Percentiles rank a stretch among this genome's conserved stretches.
Conservation (phyloP, 2,113 vertebrate genomes). For the Colistium nudipinnis region DNA sequence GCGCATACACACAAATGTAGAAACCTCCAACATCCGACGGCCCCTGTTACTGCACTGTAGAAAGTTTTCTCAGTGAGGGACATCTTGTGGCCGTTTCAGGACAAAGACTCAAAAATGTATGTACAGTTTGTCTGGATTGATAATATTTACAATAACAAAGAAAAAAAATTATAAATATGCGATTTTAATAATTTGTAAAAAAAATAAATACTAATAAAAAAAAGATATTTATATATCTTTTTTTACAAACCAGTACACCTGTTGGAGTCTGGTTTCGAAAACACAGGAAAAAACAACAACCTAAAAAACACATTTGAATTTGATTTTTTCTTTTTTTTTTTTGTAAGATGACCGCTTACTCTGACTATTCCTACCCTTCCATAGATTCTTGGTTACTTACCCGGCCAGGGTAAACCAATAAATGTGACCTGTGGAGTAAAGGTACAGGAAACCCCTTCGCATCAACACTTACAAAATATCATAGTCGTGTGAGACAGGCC, state of each 20-base stretch:
- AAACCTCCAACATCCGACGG: conserved; percentile 1
- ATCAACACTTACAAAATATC: not conserved
- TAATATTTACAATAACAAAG: not conserved
- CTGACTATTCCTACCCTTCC: conserved; percentile 28
- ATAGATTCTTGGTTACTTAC: conserved; percentile 93
- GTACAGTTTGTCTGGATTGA: not conserved
- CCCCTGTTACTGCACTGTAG: not conserved
- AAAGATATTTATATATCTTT: too few relatives aligned
- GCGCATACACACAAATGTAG: not conserved
- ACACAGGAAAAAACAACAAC: not conserved
- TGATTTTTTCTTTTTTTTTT: not conserved
- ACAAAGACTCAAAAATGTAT: not conserved
- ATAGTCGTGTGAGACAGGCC: not conserved
- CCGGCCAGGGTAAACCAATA: conserved; percentile 89
- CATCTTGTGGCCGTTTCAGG: conserved; percentile 62
- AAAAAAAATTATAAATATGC: too few relatives aligned
- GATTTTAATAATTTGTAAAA: too few relatives aligned
- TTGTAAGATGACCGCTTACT: not conserved
- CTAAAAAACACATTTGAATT: not conserved
- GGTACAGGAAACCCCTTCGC: conserved; percentile 75
- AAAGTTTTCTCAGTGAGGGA: conserved; percentile 28
- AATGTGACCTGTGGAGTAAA: conserved; percentile 89
- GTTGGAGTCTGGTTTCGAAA: not conserved
- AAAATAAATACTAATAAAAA: too few relatives aligned
- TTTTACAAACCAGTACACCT: too few relatives aligned